Base-by-base conservation (phyloP, 2,888 invertebrate genomes). In the Imbricaverruca yamaguchii region DNA sequence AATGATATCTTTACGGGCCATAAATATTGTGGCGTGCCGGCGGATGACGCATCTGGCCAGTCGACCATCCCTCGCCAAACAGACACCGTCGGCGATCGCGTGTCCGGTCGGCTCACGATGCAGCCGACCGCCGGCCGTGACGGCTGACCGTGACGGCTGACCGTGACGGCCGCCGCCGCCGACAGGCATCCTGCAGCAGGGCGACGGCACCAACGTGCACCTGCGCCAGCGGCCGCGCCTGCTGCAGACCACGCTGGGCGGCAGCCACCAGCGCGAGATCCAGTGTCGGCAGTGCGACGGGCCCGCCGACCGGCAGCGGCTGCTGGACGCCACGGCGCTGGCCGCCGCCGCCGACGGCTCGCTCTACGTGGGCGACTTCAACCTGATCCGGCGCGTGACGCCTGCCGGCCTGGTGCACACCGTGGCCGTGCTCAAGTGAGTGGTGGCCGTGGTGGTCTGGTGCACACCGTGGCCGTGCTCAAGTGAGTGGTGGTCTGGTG, bases 311-410 rank as follows among this genome's bases (percentile, higher is more conserved):
- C 93, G 95, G 87, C 92, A 96, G 81, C 91, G 93, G 81, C 90
- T 99, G 0, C 89, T 97, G 84, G 96, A 96, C 0, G 98, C 98
- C 0, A 95, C 97, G 15, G 83, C 83, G 4, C 89, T 99, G 82
- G 95, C 98, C 3, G 94, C 96, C 39, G 97, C 96, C 55, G 94
- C 97, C 18, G 98, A 99, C 88, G 99, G 99, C 67, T 96, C 96
- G 84, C 90, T 99, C 80, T 98, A 97, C 87, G 96, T 98, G 18
- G 98, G 97, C 18, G 98, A 98, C 88, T 97, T 97, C 87, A 97
- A 98, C 89, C 91, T 96, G 81, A 95, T 97, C 81, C 92, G 97
- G 74, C 90, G 95, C 84, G 93, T 97, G 84, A 94, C 94, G 61
- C 94, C 96, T 56, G 94, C 96, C 86, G 95, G 96, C 85, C 91